Percentiles rank a stretch among this genome's conserved stretches.
Evolutionary conservation across 2,113 vertebrate species (phyloP).

Genomic region (Cryptomyrus ogoouensis): DNA sequence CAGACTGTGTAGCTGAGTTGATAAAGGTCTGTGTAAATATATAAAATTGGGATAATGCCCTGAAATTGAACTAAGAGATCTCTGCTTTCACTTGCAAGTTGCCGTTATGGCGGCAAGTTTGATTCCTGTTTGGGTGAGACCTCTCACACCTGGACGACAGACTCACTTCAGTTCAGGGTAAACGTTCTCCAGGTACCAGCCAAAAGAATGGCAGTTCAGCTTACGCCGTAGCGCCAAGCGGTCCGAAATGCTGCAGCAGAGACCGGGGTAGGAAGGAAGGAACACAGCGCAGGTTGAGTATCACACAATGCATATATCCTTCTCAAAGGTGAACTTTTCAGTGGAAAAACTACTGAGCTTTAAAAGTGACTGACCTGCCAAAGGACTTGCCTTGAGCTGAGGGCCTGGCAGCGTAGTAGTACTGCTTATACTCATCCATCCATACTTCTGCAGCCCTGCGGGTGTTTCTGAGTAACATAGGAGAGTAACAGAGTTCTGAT

Average conservation of each 20-base stretch:
- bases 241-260: conserved; percentile 69
- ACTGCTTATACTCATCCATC: conserved; percentile 98
- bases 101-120: background rate
- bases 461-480: conserved; percentile 74
- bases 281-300: background rate
- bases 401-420: conserved; percentile 90
- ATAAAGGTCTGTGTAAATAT: background rate
- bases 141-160: background rate
- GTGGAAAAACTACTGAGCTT: background rate
- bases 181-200: conserved; percentile 95
- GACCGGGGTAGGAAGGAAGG: background rate
- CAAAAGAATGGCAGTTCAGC: conserved; percentile 92
- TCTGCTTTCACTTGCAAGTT: background rate
- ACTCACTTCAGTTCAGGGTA: conserved; percentile 95
- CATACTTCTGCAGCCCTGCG: conserved; percentile 93
- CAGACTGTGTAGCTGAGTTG: background rate
- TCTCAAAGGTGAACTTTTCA: background rate
- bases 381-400: conserved; percentile 89
- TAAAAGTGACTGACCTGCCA: conserved; percentile 72
- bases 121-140: background rate
- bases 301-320: background rate
- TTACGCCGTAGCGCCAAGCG: conserved; percentile 79
- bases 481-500: background rate
- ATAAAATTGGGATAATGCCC: background rate
- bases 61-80: background rate